Conservation (phyloP, 2,113 vertebrate species). For the Asarcornis scutulata region DNA sequence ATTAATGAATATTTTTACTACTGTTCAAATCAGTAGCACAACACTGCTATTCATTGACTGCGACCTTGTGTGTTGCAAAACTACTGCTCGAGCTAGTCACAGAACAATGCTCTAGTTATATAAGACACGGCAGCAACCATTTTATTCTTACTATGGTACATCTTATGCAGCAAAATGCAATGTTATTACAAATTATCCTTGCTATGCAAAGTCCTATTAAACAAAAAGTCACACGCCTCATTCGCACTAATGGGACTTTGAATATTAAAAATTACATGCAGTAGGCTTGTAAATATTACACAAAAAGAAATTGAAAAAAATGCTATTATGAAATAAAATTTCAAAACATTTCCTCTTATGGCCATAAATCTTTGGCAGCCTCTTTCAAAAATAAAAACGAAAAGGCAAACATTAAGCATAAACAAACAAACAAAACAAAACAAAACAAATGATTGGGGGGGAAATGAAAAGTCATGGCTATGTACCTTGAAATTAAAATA, state of each 20-base stretch:
- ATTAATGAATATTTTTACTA: slow-evolving; percentile 60
- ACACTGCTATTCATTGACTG: slow-evolving; percentile 54
- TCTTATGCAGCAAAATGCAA: slow-evolving; percentile 50
- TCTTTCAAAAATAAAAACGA: neutral
- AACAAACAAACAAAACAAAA: neutral
- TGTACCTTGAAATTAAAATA: neutral
- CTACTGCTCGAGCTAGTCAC: slow-evolving; percentile 30
- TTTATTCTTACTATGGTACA: slow-evolving; percentile 36
- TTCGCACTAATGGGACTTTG: slow-evolving; percentile 47
- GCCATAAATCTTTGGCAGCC: neutral
- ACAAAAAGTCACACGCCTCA: slow-evolving; percentile 65
- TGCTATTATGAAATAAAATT: neutral
- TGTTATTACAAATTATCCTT: slow-evolving; percentile 72
- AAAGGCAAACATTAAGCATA: neutral
- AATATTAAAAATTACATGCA: slow-evolving; percentile 58
- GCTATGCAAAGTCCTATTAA: slow-evolving; percentile 67
- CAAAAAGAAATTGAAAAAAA: slow-evolving; percentile 37
- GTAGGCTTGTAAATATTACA: slow-evolving; percentile 38
- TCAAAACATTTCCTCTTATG: slow-evolving; percentile 31
- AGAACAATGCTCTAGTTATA: slow-evolving; percentile 62
- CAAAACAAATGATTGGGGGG: neutral
- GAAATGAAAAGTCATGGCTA: neutral
- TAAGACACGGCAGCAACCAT: slow-evolving; percentile 31
- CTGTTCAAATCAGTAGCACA: slow-evolving; percentile 48
- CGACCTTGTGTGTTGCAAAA: slow-evolving; percentile 60